phyloP scores from a whole-genome alignment of 2,113 vertebrate species.

The Chlamydotis undulata region DNA sequence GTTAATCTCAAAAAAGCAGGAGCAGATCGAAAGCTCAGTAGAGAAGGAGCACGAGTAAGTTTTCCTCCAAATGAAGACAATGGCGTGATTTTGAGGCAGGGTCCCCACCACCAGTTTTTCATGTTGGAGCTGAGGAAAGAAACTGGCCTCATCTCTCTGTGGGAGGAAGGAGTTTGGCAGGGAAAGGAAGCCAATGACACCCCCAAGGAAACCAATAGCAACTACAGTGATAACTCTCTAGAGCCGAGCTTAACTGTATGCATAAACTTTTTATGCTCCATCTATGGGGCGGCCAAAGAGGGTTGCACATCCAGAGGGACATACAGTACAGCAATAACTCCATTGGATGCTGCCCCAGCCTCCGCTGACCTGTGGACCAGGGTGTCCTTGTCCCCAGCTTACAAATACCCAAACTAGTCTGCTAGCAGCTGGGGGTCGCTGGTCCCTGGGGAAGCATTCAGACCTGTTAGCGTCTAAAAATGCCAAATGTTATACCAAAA shows the following conservation, averaged over 20 bases:
- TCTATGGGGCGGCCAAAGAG: neutral
- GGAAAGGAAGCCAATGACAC: neutral
- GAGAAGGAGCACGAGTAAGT: neutral
- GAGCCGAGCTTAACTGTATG: rapidly evolving
- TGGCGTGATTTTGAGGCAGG: rapidly evolving
- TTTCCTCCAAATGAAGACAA: neutral
- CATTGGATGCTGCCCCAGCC: neutral
- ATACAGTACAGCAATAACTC: rapidly evolving
- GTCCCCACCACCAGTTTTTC: neutral
- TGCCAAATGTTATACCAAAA: neutral
- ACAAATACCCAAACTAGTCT: neutral
- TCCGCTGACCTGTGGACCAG: neutral
- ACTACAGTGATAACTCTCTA: neutral
- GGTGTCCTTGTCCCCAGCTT: neutral
- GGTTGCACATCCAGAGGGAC: rapidly evolving
- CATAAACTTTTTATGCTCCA: rapidly evolving
- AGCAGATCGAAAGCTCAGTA: rapidly evolving
- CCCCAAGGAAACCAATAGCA: neutral
- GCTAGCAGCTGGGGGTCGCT: neutral
- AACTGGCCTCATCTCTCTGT: neutral
- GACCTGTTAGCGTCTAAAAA: neutral
- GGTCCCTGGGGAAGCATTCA: neutral
- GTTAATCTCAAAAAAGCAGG: neutral
- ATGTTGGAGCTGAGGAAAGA: neutral
- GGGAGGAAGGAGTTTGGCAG: neutral